A percentile compares a stretch with the other conserved stretches of the same genome.
phyloP scores from a whole-genome alignment of 2,797 vertebrate species.

The Glossophaga mutica region DNA sequence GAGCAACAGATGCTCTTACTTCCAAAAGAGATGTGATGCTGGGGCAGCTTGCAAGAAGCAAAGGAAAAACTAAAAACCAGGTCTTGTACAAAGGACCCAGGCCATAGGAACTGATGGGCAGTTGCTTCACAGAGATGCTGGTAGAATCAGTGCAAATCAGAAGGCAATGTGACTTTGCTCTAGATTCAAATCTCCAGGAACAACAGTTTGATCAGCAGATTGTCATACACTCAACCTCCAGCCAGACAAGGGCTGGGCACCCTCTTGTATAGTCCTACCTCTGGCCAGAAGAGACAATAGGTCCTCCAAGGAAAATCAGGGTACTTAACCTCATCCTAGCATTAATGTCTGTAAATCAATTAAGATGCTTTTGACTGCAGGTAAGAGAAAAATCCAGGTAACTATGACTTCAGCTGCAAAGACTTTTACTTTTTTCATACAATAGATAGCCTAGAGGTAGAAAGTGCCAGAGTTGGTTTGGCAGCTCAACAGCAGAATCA shows the following conservation, averaged over 20 bases:
- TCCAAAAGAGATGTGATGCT: rapidly evolving
- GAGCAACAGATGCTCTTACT: not conserved
- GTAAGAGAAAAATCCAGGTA: not conserved
- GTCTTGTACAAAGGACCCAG: not conserved
- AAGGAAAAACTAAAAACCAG: not conserved
- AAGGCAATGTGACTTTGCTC: not conserved
- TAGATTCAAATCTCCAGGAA: not conserved
- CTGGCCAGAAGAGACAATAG: not conserved
- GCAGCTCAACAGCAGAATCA: not conserved
- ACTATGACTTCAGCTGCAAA: not conserved
- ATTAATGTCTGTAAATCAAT: not conserved
- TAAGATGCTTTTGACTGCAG: not conserved
- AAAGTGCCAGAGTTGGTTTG: not conserved
- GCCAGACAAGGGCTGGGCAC: not conserved
- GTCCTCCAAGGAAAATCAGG: not conserved
- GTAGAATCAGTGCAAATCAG: not conserved
- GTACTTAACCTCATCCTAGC: not conserved
- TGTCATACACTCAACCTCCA: rapidly evolving
- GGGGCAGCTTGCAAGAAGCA: not conserved
- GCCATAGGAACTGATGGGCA: not conserved
- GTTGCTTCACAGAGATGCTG: not conserved
- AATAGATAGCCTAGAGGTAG: not conserved
- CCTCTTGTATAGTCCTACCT: not conserved
- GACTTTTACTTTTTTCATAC: not conserved
- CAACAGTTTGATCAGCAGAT: not conserved